Percentiles rank a stretch among this genome's conserved stretches.
phyloP scores from a whole-genome alignment of 2,113 vertebrate genomes.

The Phoxinus phoxinus region DNA sequence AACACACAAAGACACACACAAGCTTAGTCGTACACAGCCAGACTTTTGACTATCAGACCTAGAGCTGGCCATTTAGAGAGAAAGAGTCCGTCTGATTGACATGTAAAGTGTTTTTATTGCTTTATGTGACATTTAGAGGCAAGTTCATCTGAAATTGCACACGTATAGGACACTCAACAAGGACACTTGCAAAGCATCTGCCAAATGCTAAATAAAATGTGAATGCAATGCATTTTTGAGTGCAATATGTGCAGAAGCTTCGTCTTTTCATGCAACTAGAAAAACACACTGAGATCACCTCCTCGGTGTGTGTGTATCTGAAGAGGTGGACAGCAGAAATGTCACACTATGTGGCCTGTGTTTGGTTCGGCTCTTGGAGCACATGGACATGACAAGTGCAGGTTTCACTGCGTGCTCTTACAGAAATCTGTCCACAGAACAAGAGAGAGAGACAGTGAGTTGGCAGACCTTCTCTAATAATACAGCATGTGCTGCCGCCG shows the following conservation, averaged over 20 bases:
- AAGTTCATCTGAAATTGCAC: not conserved
- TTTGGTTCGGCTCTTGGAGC: not conserved
- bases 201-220: not conserved
- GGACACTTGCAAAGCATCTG: not conserved
- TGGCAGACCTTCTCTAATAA: conserved; percentile 34
- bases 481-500: not conserved
- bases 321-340: conserved; percentile 6
- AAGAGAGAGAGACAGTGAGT: conserved; percentile 18
- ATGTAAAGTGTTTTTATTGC: not conserved
- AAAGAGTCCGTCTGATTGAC: not conserved
- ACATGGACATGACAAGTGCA: conserved; percentile 27
- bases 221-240: not conserved
- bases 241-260: not conserved
- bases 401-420: conserved; percentile 15
- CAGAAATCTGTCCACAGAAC: conserved; percentile 14
- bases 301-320: not conserved
- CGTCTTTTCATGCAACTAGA: not conserved
- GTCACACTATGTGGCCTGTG: not conserved
- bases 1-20: not conserved
- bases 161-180: not conserved
- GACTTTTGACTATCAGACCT: not conserved
- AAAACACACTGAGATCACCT: not conserved
- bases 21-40: not conserved
- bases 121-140: not conserved
- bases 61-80: not conserved